Base-by-base conservation (phyloP, 2,113 vertebrate species). In the Collichthys lucidus region DNA sequence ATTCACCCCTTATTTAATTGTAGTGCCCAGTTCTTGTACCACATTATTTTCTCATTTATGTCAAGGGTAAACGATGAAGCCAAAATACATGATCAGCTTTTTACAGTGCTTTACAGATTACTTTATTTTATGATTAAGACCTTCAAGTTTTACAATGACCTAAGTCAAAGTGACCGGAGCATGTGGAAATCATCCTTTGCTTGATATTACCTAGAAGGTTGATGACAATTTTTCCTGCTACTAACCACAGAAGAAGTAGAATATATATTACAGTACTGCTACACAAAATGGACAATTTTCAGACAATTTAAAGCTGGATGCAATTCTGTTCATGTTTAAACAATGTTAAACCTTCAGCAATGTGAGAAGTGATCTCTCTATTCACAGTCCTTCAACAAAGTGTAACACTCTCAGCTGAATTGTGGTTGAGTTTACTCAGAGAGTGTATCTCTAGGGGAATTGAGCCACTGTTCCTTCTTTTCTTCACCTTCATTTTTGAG, bases 401-500 rank as follows among this genome's bases (percentile, higher is more conserved):
- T 72, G 71, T 62, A 20, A 44, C 47, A 14, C 2, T 66, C 22
- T 80, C 71, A 52, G 4, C 0, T 5, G 14, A 64, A 19, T 24
- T 26, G 31, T 11, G 16, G 0, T 52, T 49, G 7, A 12, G 6
- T 50, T 47, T 61, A 29, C 59, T 42, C 1, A 26, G 1, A 12
- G 2, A 4, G 9, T 69, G 3, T 16, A 17, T 4, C 46, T 64
- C 15, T 7, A 7, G 5, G 4, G 64, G 40, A 42, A 4, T 0
- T 0, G 14, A 79, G 14, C 15, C 7, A 3, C 53, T 80, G 4
- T 3, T 75, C 35, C 68, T 86, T 20, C 56, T 84, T 65, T 72
- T 84, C 40, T 14, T 82, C 4, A 14, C 6, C 16, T 1, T 40
- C 4, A 86, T 31, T 22, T 74, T 84, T 4, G 83, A 85, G 22